Evolutionary conservation across 2,888 invertebrate species (phyloP).

Genomic region (Ypsolopha sequella): DNA sequence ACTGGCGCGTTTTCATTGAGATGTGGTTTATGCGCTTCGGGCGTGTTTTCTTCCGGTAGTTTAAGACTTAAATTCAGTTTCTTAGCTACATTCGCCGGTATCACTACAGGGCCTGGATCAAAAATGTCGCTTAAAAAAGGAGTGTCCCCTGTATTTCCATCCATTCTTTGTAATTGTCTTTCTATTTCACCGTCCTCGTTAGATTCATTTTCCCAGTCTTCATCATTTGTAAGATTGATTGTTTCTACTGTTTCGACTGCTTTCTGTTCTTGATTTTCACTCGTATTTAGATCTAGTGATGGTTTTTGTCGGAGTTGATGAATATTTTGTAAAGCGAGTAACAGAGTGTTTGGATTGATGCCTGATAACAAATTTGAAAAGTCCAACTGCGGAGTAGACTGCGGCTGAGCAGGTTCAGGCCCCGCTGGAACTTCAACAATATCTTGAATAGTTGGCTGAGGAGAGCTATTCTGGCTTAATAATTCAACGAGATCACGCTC

Average conservation of each 20-base stretch:
- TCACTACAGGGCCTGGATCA: constrained; percentile 48
- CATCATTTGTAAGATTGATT: constrained; percentile 56
- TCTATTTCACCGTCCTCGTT: constrained; percentile 50
- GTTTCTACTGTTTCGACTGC: constrained; percentile 31
- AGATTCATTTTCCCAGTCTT: constrained; percentile 58
- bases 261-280: constrained; percentile 9
- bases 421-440: too few species aligned
- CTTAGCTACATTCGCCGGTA: constrained; percentile 33
- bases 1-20: constrained; percentile 45
- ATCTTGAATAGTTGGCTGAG: too few species aligned
- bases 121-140: constrained; percentile 64
- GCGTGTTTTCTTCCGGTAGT: constrained; percentile 25
- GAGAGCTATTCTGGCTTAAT: too few species aligned
- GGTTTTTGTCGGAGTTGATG: constrained; percentile 39
- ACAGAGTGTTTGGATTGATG: constrained; percentile 51
- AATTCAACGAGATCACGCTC: too few species aligned
- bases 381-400: constrained; percentile 24
- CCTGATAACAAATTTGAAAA: constrained; percentile 42
- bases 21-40: constrained; percentile 19
- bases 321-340: constrained; percentile 56
- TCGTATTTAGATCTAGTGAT: constrained; percentile 11
- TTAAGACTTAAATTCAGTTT: constrained; percentile 44
- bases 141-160: constrained; percentile 48
- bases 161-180: constrained; percentile 40
- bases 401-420: constrained; percentile 8